Percentiles rank a stretch among this genome's conserved stretches.
Conservation (phyloP, 2,113 vertebrate species). For the Aythya baeri region DNA sequence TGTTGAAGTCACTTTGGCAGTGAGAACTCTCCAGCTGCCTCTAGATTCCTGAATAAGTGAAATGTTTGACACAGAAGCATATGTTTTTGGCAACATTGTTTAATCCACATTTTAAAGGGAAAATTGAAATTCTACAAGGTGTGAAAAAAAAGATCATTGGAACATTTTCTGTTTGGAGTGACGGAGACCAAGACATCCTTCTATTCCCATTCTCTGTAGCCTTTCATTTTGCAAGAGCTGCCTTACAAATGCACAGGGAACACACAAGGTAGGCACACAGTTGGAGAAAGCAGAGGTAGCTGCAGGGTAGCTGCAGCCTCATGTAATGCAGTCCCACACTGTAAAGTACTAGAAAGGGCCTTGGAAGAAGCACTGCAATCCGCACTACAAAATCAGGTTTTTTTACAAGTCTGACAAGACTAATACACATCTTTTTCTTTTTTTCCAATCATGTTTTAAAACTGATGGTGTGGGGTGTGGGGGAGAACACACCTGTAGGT, state of each 20-base stretch:
- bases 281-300: not conserved
- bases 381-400: not conserved
- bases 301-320: not conserved
- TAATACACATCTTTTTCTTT: not conserved
- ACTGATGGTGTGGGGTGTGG: not conserved
- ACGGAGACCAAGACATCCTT: constrained; percentile 53
- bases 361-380: not conserved
- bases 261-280: not conserved
- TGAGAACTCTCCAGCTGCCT: constrained; percentile 69
- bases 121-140: constrained; percentile 80
- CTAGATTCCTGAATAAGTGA: constrained; percentile 74
- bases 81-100: constrained; percentile 79
- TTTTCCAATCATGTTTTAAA: not conserved
- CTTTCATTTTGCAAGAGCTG: constrained; percentile 65
- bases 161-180: constrained; percentile 67
- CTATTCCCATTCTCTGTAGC: constrained; percentile 62
- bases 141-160: constrained; percentile 68
- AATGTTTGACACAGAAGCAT: constrained; percentile 80
- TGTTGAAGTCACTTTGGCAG: constrained; percentile 61
- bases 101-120: constrained; percentile 77
- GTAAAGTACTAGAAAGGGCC: not conserved
- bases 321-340: not conserved
- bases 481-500: not conserved
- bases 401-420: not conserved
- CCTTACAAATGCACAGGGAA: constrained; percentile 37